Percentiles rank a stretch among this genome's conserved stretches.
Evolutionary conservation across 2,797 vertebrate species (phyloP).

Genomic region (Coregonus ussuriensis): DNA sequence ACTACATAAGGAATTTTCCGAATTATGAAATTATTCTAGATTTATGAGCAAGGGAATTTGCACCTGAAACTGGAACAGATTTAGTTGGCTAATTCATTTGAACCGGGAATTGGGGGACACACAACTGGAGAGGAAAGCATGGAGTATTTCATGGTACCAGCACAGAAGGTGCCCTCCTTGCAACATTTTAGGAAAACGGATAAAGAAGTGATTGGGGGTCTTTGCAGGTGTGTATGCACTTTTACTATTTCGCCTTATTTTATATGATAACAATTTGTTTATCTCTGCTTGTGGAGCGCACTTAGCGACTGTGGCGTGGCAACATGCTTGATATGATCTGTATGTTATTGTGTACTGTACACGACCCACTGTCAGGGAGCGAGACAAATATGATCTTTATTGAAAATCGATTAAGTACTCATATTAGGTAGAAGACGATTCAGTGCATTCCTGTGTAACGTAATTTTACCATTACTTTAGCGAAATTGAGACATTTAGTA

Average conservation of each 20-base stretch:
- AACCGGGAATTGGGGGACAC: constrained; percentile 43
- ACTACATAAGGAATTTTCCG: constrained; percentile 48
- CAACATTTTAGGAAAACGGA: constrained; percentile 98
- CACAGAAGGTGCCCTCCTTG: constrained; percentile 95
- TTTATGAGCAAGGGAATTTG: constrained; percentile 40
- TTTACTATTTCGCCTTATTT: constrained; percentile 18
- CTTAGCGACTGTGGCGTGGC: constrained; percentile 55
- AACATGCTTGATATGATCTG: constrained; percentile 69
- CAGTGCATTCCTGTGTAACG: not conserved
- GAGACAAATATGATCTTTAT: constrained; percentile 26
- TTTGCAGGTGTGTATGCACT: constrained; percentile 88
- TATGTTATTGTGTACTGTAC: constrained; percentile 78
- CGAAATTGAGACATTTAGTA: constrained; percentile 73
- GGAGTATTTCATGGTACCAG: constrained; percentile 98
- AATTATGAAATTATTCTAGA: constrained; percentile 29
- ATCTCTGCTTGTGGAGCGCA: constrained; percentile 51
- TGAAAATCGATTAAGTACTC: constrained; percentile 18
- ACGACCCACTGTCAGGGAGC: constrained; percentile 52
- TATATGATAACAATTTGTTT: not conserved
- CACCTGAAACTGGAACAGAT: constrained; percentile 13
- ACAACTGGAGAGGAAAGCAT: constrained; percentile 84
- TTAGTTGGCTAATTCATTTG: constrained; percentile 22
- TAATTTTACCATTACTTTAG: constrained; percentile 31
- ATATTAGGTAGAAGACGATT: constrained; percentile 31
- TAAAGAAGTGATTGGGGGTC: constrained; percentile 97